These are phyloP conservation scores for Chitala chitala DNA, from an alignment of 2,113 vertebrate genomes.

Conservation along the genomic window DNA sequence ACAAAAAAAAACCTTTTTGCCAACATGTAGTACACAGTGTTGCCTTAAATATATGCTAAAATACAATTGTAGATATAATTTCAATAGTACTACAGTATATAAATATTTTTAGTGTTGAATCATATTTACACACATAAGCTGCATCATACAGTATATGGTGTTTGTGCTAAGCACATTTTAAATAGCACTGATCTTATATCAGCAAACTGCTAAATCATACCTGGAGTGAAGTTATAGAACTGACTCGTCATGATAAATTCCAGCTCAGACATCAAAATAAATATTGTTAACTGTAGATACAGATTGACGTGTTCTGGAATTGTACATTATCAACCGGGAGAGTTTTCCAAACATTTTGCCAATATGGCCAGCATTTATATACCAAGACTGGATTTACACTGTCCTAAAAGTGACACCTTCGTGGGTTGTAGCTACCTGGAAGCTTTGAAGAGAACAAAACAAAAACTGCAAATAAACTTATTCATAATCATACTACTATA, in stretches of 20 bases:
- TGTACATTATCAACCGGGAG: no score
- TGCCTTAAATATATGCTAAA: slow-evolving; percentile 28
- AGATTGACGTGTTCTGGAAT: neutral
- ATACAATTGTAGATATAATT: neutral
- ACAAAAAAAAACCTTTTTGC: slow-evolving; percentile 17
- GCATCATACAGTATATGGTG: neutral
- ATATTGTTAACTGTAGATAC: neutral
- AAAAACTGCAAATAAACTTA: no score
- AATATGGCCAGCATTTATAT: neutral
- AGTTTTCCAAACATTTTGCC: neutral
- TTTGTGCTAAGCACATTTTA: neutral
- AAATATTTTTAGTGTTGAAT: neutral
- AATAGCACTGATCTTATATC: neutral
- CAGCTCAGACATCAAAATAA: neutral
- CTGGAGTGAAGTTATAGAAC: neutral
- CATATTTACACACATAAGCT: neutral
- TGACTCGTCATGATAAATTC: neutral
- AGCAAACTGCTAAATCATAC: neutral
- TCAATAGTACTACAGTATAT: slow-evolving; percentile 7
- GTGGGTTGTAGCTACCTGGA: neutral
- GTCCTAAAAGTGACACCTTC: neutral
- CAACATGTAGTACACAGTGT: neutral
- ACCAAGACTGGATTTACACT: neutral
- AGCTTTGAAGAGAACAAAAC: no score
- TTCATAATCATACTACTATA: no score